Evolutionary conservation across 2,888 invertebrate genomes (phyloP).

Genomic region (Arrhopalites spinosus): DNA sequence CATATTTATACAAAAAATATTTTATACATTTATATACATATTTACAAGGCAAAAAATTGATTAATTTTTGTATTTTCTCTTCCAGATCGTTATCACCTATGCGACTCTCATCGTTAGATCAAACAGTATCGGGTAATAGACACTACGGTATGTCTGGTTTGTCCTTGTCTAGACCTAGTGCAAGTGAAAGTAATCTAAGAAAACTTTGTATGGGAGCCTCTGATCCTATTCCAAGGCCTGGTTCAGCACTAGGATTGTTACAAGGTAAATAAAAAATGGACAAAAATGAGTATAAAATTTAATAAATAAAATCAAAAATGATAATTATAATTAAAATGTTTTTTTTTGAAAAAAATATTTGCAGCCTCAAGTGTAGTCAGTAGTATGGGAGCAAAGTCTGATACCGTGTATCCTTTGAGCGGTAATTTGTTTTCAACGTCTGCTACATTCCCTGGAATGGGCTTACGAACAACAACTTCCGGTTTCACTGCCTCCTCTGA

Average conservation of each 20-base stretch:
- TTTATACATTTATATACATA: too few relatives aligned
- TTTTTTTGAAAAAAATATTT: slow-evolving; percentile 28
- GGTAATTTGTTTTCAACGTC: slow-evolving; percentile 55
- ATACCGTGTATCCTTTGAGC: slow-evolving; percentile 55
- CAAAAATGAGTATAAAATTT: not conserved
- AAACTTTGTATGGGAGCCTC: slow-evolving; percentile 58
- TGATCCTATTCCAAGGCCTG: slow-evolving; percentile 59
- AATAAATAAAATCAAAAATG: not conserved
- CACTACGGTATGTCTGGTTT: slow-evolving; percentile 57
- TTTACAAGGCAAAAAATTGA: not conserved
- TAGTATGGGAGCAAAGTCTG: slow-evolving; percentile 58
- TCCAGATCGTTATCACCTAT: slow-evolving; percentile 59
- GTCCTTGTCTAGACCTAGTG: slow-evolving; percentile 60
- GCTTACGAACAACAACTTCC: slow-evolving; percentile 57
- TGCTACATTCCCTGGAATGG: slow-evolving; percentile 54
- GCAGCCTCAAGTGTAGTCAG: slow-evolving; percentile 60
- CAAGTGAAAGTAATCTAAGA: slow-evolving; percentile 62
- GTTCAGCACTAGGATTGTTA: slow-evolving; percentile 60
- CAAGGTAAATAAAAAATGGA: slow-evolving; percentile 57
- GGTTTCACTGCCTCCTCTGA: slow-evolving; percentile 47
- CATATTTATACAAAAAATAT: not conserved
- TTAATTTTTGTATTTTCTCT: too few relatives aligned
- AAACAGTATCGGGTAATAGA: slow-evolving; percentile 48
- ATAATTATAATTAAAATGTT: too few relatives aligned
- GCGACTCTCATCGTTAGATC: slow-evolving; percentile 57